Evolutionary conservation across 2,797 vertebrate species (phyloP).

Genomic region (Acrocephalus scirpaceus): DNA sequence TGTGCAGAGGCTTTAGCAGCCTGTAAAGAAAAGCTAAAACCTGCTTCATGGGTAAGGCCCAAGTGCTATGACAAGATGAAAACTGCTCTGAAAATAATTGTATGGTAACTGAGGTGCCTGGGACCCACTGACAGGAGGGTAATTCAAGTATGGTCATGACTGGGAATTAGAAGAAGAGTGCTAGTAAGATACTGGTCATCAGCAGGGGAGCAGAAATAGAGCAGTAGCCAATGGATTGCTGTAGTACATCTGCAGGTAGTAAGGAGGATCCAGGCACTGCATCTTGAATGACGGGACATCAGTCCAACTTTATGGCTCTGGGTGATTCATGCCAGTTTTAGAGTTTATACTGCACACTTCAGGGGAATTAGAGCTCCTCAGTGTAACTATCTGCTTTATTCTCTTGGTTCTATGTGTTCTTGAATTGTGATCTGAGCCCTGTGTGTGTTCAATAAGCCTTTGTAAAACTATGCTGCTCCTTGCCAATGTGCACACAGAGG

Average conservation of each 20-base stretch:
- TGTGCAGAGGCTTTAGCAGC: not conserved
- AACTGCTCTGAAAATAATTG: not conserved
- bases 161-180: not conserved
- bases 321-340: fast-evolving
- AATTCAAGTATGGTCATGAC: not conserved
- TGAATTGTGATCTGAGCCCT: not conserved
- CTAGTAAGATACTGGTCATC: not conserved
- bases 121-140: not conserved
- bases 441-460: not conserved
- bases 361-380: not conserved
- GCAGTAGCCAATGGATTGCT: not conserved
- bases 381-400: not conserved
- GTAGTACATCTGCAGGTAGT: not conserved
- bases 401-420: not conserved
- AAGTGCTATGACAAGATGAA: not conserved
- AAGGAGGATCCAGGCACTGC: not conserved
- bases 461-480: not conserved
- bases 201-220: not conserved
- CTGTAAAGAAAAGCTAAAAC: not conserved
- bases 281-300: fast-evolving
- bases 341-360: not conserved
- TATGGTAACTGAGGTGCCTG: not conserved
- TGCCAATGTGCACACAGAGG: fast-evolving
- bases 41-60: not conserved
- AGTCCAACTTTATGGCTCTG: not conserved